Conservation (phyloP, 2,797 vertebrate genomes). For the Spinus pinus region DNA sequence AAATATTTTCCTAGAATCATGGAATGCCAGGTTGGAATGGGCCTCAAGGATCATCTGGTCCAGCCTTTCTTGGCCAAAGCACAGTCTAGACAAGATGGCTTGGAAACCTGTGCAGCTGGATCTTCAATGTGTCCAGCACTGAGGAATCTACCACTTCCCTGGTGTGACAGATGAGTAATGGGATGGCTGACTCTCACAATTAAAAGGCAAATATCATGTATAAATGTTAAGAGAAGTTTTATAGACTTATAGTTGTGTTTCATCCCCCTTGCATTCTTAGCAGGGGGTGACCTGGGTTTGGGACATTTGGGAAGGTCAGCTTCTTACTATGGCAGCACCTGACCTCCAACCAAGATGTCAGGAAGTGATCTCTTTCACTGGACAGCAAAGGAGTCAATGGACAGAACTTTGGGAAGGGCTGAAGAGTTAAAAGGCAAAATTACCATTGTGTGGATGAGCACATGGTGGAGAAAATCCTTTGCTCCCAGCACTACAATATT, state of each 20-base stretch:
- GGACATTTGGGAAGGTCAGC: background rate
- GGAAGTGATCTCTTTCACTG: background rate
- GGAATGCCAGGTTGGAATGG: background rate
- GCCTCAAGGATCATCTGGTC: background rate
- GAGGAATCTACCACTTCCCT: background rate
- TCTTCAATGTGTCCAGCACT: fast-evolving
- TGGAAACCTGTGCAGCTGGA: background rate
- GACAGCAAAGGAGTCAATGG: background rate
- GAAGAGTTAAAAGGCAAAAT: background rate
- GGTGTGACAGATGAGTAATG: background rate
- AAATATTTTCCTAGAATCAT: background rate
- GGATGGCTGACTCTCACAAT: background rate
- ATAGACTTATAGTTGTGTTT: background rate
- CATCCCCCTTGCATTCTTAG: background rate
- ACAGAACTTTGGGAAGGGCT: background rate
- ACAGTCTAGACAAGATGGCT: background rate
- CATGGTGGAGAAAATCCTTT: background rate
- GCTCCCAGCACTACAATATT: no score
- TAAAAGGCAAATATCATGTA: background rate
- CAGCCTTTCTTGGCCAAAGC: background rate
- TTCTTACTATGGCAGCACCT: background rate
- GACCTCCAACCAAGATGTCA: background rate
- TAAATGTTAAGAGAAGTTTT: background rate
- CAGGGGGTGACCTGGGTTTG: background rate
- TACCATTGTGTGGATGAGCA: background rate